These are phyloP conservation scores for Motacilla alba DNA, from an alignment of 2,113 vertebrate genomes.

Conservation along the genomic window DNA sequence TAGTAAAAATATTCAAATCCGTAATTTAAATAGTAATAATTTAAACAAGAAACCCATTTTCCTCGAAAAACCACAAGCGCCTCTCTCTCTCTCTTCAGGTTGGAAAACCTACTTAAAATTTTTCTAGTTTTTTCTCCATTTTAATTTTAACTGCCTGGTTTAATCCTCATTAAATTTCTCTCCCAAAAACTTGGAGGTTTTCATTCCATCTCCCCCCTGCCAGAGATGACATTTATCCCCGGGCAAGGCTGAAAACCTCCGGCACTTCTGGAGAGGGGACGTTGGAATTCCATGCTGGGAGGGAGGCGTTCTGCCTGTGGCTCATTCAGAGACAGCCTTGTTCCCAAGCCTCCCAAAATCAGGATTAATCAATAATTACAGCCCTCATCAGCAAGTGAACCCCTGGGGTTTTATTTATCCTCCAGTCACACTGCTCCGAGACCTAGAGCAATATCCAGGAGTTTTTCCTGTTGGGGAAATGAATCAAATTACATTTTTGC, in stretches of 20 bases:
- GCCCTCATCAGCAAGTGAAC: background rate
- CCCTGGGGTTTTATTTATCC: background rate
- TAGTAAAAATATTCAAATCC: too few species aligned
- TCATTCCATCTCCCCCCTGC: background rate
- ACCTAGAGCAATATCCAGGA: background rate
- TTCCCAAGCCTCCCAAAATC: background rate
- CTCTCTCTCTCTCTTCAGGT: background rate
- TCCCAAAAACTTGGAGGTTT: background rate
- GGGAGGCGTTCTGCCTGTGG: fast-evolving
- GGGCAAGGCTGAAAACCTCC: background rate
- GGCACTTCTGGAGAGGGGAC: fast-evolving
- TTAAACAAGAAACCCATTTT: background rate
- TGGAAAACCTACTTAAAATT: background rate
- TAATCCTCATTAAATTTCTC: background rate
- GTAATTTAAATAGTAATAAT: too few species aligned
- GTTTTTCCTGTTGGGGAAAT: background rate
- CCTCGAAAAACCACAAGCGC: fast-evolving
- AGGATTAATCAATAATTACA: background rate
- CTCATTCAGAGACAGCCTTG: background rate
- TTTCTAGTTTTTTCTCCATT: fast-evolving
- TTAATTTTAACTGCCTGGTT: background rate
- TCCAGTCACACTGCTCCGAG: background rate
- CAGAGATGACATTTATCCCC: background rate
- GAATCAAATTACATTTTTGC: background rate
- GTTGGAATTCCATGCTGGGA: background rate